Evolutionary conservation across 2,888 invertebrate species (phyloP), one percentile per base, ranked within the genome.

Genomic region (Platycheirus rosarum): DNA sequence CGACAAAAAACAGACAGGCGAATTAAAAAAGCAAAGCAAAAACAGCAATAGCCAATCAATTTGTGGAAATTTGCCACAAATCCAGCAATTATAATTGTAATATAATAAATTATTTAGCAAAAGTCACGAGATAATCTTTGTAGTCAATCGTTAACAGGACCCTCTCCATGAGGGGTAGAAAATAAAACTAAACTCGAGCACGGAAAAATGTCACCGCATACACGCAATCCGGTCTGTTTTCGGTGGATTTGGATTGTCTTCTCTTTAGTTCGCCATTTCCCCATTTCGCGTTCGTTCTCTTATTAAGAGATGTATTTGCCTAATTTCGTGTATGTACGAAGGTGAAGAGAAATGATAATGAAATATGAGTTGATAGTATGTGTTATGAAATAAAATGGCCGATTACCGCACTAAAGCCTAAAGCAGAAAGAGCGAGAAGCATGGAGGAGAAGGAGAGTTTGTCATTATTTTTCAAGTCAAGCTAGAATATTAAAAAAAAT

Each of bases 91-190:
- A 65, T 70, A 71, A 46, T 62, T 65, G 40, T 40, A 55, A 66
- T 71, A 51, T 55, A 71, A 75, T 62, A 40, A 57, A 70, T 71
- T 32, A 44, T 65, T 79, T 79, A 66, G 55, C 66, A 79, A 79
- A 69, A 75, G 73, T 75, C 79, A 84, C 70, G 79, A 84, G 74
- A 74, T 70, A 84, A 66, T 66, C 42, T 46, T 40, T 63, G 68
- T 69, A 13, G 68, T 73, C 82, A 73, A 82, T 70, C 74, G 76
- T 75, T 70, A 68, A 60, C 84, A 85, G 85, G 84, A 85, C 84
- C 86, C 85, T 74, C 82, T 84, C 80, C 80, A 78, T 74, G 73
- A 86, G 86, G 86, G 86, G 86, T 86, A 85, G 85, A 85, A 86
- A 86, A 85, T 86, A 85, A 86, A 85, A 86, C 85, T 85, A 85